These are phyloP conservation scores for Ostrea denselamellosa DNA, from an alignment of 1,140 invertebrate species.

Conservation along the genomic window DNA sequence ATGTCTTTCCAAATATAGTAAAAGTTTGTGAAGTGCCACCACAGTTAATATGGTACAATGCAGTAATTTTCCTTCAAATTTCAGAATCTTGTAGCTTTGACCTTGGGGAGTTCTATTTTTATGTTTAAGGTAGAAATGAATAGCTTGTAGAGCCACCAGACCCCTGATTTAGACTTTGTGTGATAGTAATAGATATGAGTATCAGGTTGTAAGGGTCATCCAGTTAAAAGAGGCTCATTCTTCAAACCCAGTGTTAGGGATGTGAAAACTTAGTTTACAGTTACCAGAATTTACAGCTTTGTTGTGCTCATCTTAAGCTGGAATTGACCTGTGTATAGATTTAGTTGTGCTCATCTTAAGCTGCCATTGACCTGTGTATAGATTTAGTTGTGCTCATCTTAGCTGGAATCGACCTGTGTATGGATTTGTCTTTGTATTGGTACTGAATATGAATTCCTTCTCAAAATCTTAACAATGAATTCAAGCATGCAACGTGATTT, in stretches of 20 bases:
- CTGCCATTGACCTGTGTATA: too few species aligned
- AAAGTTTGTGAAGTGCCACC: not conserved
- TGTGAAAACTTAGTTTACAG: not conserved
- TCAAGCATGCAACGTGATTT: too few species aligned
- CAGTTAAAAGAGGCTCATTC: not conserved
- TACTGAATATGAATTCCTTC: too few species aligned
- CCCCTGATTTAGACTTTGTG: not conserved
- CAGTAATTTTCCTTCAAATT: not conserved
- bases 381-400: too few species aligned
- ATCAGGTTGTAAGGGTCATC: not conserved
- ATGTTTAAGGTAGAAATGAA: conserved; percentile 23
- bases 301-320: too few species aligned
- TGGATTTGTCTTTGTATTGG: too few species aligned
- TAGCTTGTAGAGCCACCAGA: not conserved
- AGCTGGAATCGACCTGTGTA: too few species aligned
- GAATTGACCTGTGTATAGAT: too few species aligned
- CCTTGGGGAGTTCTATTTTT: conserved; percentile 5
- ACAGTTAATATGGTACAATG: not conserved
- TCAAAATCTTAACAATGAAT: too few species aligned
- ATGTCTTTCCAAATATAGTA: not conserved
- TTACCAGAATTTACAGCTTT: too few species aligned
- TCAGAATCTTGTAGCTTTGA: conserved; percentile 21
- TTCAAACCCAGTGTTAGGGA: too few species aligned
- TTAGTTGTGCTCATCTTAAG: too few species aligned
- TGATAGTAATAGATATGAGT: not conserved